phyloP scores from a whole-genome alignment of 2,888 invertebrate genomes.

The Ernsta delagoae region DNA sequence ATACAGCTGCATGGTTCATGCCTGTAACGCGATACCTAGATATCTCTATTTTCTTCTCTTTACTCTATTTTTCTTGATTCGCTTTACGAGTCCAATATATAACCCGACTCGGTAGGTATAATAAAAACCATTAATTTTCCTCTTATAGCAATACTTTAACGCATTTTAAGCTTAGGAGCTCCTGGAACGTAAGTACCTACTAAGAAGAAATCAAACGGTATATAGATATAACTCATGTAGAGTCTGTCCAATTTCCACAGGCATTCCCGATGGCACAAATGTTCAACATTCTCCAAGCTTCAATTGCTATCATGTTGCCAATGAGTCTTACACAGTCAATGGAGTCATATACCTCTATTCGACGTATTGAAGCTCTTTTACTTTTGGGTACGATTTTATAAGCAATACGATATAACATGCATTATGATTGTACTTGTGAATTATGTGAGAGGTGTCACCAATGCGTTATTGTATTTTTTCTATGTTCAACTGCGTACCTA shows the following conservation, averaged over 20 bases:
- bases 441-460: constrained; percentile 39
- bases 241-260: constrained; percentile 60
- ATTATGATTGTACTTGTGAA: constrained; percentile 46
- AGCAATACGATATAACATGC: constrained; percentile 46
- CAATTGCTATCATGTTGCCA: constrained; percentile 84
- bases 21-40: constrained; percentile 47
- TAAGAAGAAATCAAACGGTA: background rate
- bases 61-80: constrained; percentile 37
- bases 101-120: constrained; percentile 46
- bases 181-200: constrained; percentile 8
- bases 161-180: constrained; percentile 25
- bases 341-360: constrained; percentile 85
- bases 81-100: constrained; percentile 56
- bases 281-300: constrained; percentile 89
- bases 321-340: constrained; percentile 79
- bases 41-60: constrained; percentile 30
- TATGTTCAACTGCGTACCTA: constrained; percentile 11
- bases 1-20: constrained; percentile 34
- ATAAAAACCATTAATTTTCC: constrained; percentile 30
- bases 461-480: constrained; percentile 36
- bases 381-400: constrained; percentile 80
- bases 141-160: constrained; percentile 30
- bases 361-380: constrained; percentile 84
- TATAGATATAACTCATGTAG: constrained; percentile 13
- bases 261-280: constrained; percentile 91